These are phyloP conservation scores for Caenorhabditis tropicalis DNA, from an alignment of 1,140 invertebrate species.

Conservation along the genomic window DNA sequence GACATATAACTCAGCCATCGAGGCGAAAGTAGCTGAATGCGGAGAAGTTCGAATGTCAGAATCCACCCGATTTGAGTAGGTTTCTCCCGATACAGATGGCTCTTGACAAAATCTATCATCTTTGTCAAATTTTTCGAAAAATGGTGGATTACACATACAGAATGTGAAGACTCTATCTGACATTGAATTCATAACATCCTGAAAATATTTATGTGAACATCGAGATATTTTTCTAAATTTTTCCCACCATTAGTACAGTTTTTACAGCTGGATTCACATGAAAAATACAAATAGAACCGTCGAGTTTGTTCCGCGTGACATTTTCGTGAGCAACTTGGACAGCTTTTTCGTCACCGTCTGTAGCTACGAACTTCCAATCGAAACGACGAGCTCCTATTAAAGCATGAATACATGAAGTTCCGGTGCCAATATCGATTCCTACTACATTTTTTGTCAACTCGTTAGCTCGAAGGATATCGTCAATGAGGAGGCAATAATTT, in stretches of 20 bases:
- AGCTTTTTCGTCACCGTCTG: slow-evolving; percentile 12
- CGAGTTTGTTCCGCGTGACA: slow-evolving; percentile 15
- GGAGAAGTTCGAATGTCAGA: neutral
- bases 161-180: neutral
- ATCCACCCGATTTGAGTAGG: neutral
- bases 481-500: slow-evolving; percentile 41
- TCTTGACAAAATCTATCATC: neutral
- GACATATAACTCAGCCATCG: slow-evolving; percentile 11
- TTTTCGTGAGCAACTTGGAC: slow-evolving; percentile 25
- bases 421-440: slow-evolving; percentile 52
- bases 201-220: neutral
- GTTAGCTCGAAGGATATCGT: slow-evolving; percentile 22
- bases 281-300: neutral
- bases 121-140: slow-evolving; percentile 27
- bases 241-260: neutral
- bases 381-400: slow-evolving; percentile 43
- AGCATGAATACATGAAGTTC: slow-evolving; percentile 51
- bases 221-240: neutral
- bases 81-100: neutral
- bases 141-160: slow-evolving; percentile 53
- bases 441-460: neutral
- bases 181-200: neutral
- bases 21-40: neutral
- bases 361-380: slow-evolving; percentile 45
- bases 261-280: slow-evolving; percentile 17